Conservation (phyloP, 2,113 vertebrate species). For the Apistogramma diplotaenia region DNA sequence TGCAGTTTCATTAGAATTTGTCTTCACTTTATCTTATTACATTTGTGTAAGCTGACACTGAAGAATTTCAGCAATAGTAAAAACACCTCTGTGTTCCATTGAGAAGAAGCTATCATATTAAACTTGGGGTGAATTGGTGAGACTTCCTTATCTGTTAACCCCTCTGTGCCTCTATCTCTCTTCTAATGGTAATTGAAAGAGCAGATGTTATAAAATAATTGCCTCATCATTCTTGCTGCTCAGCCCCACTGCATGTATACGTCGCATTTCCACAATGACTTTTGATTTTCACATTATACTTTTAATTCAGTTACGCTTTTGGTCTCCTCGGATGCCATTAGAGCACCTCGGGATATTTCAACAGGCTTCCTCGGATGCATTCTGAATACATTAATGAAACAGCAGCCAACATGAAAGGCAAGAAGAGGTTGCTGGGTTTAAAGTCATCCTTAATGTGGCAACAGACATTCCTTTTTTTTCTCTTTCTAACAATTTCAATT, state of each 20-base stretch:
- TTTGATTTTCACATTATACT: constrained; percentile 42
- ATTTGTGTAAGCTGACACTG: constrained; percentile 22
- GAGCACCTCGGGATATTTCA: not conserved
- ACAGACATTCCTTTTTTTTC: not conserved
- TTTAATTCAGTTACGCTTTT: not conserved
- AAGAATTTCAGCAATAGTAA: constrained; percentile 29
- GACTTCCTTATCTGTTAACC: constrained; percentile 62
- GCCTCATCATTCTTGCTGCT: constrained; percentile 61
- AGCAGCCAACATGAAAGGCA: constrained; percentile 12
- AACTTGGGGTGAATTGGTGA: constrained; percentile 50
- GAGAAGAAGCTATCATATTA: constrained; percentile 40
- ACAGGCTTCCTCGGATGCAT: constrained; percentile 1
- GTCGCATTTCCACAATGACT: constrained; percentile 27
- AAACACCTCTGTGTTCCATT: constrained; percentile 31
- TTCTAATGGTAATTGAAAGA: constrained; percentile 59
- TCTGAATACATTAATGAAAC: constrained; percentile 1
- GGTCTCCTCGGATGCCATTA: constrained; percentile 33
- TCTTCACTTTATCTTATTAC: constrained; percentile 37
- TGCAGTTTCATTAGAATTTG: constrained; percentile 27
- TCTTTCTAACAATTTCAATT: not conserved
- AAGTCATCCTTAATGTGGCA: constrained; percentile 18
- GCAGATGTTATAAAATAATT: constrained; percentile 68
- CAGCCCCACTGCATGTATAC: constrained; percentile 38
- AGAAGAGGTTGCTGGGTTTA: not conserved
- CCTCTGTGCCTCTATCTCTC: constrained; percentile 11